phyloP scores from a whole-genome alignment of 2,888 invertebrate species.

The Pandemis cinnamomeana region DNA sequence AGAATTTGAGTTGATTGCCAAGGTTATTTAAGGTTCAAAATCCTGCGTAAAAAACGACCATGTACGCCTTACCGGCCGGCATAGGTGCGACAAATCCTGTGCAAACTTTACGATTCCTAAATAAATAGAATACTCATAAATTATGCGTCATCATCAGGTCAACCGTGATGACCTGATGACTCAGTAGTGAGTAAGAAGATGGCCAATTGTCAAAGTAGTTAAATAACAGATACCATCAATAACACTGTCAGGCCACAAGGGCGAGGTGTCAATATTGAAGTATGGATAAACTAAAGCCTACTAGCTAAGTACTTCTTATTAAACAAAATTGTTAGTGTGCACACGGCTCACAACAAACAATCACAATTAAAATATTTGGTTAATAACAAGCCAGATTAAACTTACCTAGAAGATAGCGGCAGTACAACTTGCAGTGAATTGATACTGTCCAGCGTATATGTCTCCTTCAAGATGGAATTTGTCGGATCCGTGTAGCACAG shows the following conservation, averaged over 20 bases:
- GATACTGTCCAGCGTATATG: conserved; percentile 87
- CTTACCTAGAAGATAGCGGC: conserved; percentile 79
- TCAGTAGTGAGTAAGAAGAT: background rate
- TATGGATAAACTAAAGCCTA: no score
- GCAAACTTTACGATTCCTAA: no score
- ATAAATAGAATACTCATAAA: background rate
- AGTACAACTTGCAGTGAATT: conserved; percentile 87
- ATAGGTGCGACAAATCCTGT: background rate
- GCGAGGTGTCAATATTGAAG: no score
- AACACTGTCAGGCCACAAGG: no score
- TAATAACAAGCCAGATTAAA: background rate
- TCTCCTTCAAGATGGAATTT: conserved; percentile 88
- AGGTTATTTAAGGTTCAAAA: no score
- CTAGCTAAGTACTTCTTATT: no score
- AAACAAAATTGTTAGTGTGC: no score
- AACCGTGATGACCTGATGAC: background rate
- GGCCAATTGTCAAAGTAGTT: background rate
- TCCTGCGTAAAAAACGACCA: no score
- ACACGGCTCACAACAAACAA: no score
- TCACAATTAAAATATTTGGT: background rate
- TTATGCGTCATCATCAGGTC: conserved; percentile 3
- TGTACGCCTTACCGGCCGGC: background rate
- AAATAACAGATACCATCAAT: background rate
- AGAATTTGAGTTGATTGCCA: no score
- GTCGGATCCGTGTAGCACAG: conserved; percentile 90